These are phyloP conservation scores for Onchidella celtica DNA, from an alignment of 2,888 invertebrate species.

Conservation along the genomic window DNA sequence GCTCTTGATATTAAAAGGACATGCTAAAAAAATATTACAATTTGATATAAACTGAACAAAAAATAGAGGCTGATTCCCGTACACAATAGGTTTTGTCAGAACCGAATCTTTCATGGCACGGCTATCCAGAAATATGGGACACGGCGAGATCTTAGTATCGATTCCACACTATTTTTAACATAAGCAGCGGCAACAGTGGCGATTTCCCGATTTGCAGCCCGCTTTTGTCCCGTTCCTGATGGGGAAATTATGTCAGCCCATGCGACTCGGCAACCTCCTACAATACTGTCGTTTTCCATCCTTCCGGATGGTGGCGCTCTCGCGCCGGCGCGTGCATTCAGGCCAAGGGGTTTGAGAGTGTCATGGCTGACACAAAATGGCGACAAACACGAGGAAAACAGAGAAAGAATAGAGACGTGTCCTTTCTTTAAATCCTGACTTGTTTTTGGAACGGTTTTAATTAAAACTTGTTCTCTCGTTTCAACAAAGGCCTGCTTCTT, in stretches of 20 bases:
- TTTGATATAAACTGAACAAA: too few species aligned
- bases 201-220: conserved; percentile 21
- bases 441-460: conserved; percentile 9
- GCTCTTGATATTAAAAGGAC: too few species aligned
- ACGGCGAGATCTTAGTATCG: too few species aligned
- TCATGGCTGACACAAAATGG: conserved; percentile 46
- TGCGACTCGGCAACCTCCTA: conserved; percentile 3
- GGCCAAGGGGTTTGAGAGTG: conserved; percentile 1
- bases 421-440: not conserved
- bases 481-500: too few species aligned
- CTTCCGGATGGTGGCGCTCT: conserved; percentile 34
- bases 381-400: conserved; percentile 46
- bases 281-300: conserved; percentile 47
- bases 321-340: conserved; percentile 35
- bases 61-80: too few species aligned
- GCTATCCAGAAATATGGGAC: too few species aligned
- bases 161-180: too few species aligned
- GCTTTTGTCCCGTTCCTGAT: conserved; percentile 37
- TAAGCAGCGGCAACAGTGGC: conserved; percentile 2
- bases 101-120: too few species aligned
- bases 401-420: conserved; percentile 13
- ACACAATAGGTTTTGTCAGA: too few species aligned
- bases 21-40: too few species aligned
- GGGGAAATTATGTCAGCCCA: conserved; percentile 44
- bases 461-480: too few species aligned